Conservation (phyloP, 2,888 invertebrate genomes). For the Diadromus collaris region DNA sequence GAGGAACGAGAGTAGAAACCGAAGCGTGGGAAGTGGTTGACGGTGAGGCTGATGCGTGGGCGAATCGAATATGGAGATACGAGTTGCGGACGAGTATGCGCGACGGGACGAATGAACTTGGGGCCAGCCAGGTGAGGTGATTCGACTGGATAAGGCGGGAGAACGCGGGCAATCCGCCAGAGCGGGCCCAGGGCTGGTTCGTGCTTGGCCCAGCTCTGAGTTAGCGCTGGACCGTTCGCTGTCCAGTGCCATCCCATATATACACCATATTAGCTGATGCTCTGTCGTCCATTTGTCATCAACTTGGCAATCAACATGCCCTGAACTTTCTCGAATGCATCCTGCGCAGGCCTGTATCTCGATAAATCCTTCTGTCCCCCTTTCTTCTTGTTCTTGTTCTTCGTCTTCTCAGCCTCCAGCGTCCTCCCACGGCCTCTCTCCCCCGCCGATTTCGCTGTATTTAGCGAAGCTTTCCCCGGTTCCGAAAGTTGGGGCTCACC, state of each 20-base stretch:
- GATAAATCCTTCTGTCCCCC: constrained; percentile 27
- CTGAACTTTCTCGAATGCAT: constrained; percentile 42
- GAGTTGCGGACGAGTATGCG: constrained; percentile 6
- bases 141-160: too few relatives aligned
- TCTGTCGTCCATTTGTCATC: constrained; percentile 40
- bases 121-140: too few relatives aligned
- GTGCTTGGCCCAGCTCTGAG: too few relatives aligned
- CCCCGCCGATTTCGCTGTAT: constrained; percentile 45
- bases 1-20: constrained; percentile 34
- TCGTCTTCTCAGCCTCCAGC: not conserved
- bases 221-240: too few relatives aligned
- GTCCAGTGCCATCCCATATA: too few relatives aligned
- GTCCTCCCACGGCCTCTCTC: constrained; percentile 11
- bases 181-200: too few relatives aligned
- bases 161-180: too few relatives aligned
- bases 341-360: constrained; percentile 9
- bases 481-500: constrained; percentile 38
- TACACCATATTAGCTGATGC: not conserved
- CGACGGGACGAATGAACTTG: constrained; percentile 17
- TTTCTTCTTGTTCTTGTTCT: constrained; percentile 13
- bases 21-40: constrained; percentile 40
- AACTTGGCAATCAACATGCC: constrained; percentile 48
- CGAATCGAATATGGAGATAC: constrained; percentile 49
- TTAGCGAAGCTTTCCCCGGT: constrained; percentile 54
- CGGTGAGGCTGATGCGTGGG: constrained; percentile 20